These are phyloP conservation scores for Leucoptera coffeella DNA, from an alignment of 2,888 invertebrate species.

Conservation along the genomic window DNA sequence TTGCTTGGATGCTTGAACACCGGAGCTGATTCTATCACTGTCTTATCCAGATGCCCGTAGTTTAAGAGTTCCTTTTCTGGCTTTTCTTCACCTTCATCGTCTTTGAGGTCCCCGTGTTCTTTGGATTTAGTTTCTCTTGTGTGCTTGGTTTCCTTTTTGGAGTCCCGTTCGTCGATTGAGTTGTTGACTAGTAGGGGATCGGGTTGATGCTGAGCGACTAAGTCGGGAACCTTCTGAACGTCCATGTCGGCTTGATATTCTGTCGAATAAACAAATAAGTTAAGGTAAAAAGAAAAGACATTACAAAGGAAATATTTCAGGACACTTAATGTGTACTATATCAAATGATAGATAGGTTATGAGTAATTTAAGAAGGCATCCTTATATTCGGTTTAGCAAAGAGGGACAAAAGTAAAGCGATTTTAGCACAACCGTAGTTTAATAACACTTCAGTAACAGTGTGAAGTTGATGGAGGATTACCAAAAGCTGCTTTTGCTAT, in stretches of 20 bases:
- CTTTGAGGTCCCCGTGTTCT: constrained; percentile 18
- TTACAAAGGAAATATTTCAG: too few species aligned
- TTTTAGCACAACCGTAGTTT: too few species aligned
- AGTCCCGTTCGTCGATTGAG: constrained; percentile 18
- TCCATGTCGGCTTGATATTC: constrained; percentile 40
- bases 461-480: too few species aligned
- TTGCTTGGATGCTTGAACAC: constrained; percentile 31
- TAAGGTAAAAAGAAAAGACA: too few species aligned
- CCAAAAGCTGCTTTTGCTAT: too few species aligned
- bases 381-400: too few species aligned
- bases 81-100: constrained; percentile 30
- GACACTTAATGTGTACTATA: too few species aligned
- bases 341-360: too few species aligned
- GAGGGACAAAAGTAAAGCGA: too few species aligned
- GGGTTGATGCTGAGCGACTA: constrained; percentile 16
- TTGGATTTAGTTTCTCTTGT: constrained; percentile 8
- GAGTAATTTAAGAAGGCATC: too few species aligned
- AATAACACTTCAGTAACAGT: too few species aligned
- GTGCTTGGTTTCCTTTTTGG: constrained; percentile 6
- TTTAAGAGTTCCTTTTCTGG: constrained; percentile 27
- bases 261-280: constrained; percentile 1
- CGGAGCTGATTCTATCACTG: constrained; percentile 25
- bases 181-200: constrained; percentile 21
- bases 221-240: constrained; percentile 20
- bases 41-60: constrained; percentile 32